Evolutionary conservation across 1,140 invertebrate genomes (phyloP), one percentile per base, ranked within the genome.

Genomic region (Armadillidium nasatum): DNA sequence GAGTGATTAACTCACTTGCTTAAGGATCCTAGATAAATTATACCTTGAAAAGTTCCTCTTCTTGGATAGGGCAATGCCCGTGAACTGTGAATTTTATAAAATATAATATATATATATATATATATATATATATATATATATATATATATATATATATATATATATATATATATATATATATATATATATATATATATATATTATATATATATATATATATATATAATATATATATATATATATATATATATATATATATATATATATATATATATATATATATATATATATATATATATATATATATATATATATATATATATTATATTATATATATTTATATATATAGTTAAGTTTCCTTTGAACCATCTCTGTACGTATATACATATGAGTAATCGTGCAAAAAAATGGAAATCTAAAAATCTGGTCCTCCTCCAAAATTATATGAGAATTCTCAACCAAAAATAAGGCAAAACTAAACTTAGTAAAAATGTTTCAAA

Each of bases 231-330:
- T 68, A 68, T 68, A 68, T 68, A 68, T 68, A 68, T 68, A 68
- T 19, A 68, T 68, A 68, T 19, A 68, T 68, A 68, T 19, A 68
- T 68, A 68, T 19, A 68, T 68, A 68, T 68, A 21, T 21, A 68
- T 68, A 68, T 68, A 68, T 68, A 68, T 68, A 68, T 68, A 68
- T 68, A 68, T 68, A n/a, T 68, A n/a, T 68, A 68, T 68, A 68
- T 7, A 68, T 68, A 68, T 68, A 21, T 68, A 19, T 19, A n/a
- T 68, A 68, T 68, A 19, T 19, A 3, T 19, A 19, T 19, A 19
- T 19, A 68, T 19, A 19, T 19, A 19, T 19, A 19, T 19, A 19
- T 19, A 19, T 19, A 19, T 19, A 19, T 19, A 19, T 1, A 19
- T 19, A 7, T 68, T 33, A 33, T 33, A 33, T 33, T 33, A 33